A percentile compares a stretch with the other conserved stretches of the same genome.
Evolutionary conservation across 2,113 vertebrate species (phyloP).

Genomic region (Epinephelus lanceolatus): DNA sequence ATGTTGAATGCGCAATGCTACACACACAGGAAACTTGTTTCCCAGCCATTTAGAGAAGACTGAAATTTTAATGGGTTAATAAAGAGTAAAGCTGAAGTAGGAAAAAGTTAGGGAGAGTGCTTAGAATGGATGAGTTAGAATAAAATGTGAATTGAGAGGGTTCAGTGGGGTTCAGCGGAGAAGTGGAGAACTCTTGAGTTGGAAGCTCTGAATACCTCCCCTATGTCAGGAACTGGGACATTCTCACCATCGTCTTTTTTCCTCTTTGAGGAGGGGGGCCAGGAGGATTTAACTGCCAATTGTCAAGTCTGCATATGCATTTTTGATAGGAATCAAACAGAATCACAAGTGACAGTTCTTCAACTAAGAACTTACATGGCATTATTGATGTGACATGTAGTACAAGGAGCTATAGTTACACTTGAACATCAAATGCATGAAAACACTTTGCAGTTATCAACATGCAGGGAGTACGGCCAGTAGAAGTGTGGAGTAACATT

Average conservation of each 20-base stretch:
- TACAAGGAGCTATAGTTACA: not conserved
- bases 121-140: not conserved
- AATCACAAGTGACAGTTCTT: slow-evolving; percentile 1
- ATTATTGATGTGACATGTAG: slow-evolving; percentile 3
- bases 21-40: not conserved
- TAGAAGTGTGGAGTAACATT: slow-evolving; percentile 45
- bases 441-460: slow-evolving; percentile 34
- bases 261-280: slow-evolving; percentile 6
- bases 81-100: not conserved
- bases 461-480: slow-evolving; percentile 17
- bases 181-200: slow-evolving; percentile 49
- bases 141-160: slow-evolving; percentile 14
- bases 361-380: not conserved
- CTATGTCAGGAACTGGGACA: slow-evolving; percentile 29
- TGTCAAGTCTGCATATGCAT: not conserved
- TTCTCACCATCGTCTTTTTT: slow-evolving; percentile 30
- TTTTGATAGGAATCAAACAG: slow-evolving; percentile 20
- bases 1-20: not conserved
- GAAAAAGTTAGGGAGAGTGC: not conserved
- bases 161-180: slow-evolving; percentile 13
- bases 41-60: not conserved
- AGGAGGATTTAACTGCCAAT: slow-evolving; percentile 10
- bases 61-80: not conserved
- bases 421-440: slow-evolving; percentile 10
- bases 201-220: slow-evolving; percentile 31